Percentiles rank a stretch among this genome's conserved stretches.
phyloP scores from a whole-genome alignment of 2,113 vertebrate genomes.

The Tetrao urogallus region DNA sequence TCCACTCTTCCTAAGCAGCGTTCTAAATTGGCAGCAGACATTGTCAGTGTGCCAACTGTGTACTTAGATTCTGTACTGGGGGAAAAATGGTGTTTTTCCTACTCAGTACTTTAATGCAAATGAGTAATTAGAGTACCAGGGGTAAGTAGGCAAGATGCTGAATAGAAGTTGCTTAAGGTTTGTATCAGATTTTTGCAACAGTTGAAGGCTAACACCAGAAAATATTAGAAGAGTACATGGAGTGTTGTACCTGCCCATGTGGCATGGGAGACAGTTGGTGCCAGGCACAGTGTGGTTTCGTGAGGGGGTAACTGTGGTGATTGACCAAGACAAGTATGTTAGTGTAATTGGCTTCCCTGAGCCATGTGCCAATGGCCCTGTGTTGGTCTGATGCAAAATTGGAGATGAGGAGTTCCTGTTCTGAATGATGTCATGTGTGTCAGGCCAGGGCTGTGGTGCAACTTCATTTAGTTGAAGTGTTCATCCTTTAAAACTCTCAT shows the following conservation, averaged over 20 bases:
- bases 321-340: neutral
- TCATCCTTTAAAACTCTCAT: neutral
- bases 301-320: neutral
- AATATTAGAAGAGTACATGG: neutral
- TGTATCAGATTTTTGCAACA: neutral
- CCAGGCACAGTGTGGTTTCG: neutral
- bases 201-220: neutral
- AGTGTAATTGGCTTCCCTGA: neutral
- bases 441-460: neutral
- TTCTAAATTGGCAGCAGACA: neutral
- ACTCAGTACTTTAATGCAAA: neutral
- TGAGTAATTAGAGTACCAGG: neutral
- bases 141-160: neutral
- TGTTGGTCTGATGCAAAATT: neutral
- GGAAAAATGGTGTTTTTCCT: neutral
- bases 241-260: neutral
- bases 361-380: neutral
- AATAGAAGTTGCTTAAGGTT: neutral
- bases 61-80: neutral
- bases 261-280: neutral
- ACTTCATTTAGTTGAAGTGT: fast-evolving
- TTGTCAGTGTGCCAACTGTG: neutral
- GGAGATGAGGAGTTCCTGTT: neutral
- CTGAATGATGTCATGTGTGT: neutral
- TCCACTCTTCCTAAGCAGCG: neutral